phyloP scores from a whole-genome alignment of 2,113 vertebrate genomes.

The Paratilapia polleni region DNA sequence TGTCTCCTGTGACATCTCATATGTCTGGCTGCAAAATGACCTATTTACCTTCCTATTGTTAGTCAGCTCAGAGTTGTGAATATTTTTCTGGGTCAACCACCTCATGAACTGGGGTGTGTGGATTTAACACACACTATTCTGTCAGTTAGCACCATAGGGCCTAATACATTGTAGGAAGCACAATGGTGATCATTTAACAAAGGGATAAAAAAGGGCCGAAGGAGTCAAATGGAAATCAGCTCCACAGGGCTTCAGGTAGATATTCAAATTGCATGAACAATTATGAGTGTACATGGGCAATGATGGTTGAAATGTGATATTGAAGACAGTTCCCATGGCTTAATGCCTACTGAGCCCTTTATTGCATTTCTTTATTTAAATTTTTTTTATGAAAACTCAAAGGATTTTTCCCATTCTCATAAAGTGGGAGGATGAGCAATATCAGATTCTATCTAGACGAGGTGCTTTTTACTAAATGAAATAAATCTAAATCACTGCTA shows the following conservation, averaged over 20 bases:
- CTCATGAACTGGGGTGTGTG: slow-evolving; percentile 33
- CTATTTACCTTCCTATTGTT: slow-evolving; percentile 62
- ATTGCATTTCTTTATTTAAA: slow-evolving; percentile 3
- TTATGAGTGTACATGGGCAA: not conserved
- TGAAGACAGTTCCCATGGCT: not conserved
- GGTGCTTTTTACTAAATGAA: not conserved
- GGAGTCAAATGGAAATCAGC: slow-evolving; percentile 26
- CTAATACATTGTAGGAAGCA: not conserved
- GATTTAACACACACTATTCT: slow-evolving; percentile 43
- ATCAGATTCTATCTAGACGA: not conserved
- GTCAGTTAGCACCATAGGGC: slow-evolving; percentile 14
- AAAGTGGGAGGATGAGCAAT: not conserved
- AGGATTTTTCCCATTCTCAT: not conserved
- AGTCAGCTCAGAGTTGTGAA: slow-evolving; percentile 29
- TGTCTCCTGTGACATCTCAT: slow-evolving; percentile 56
- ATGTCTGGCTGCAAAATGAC: slow-evolving; percentile 37
- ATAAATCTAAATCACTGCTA: not conserved
- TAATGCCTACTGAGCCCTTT: not conserved
- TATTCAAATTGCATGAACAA: not conserved
- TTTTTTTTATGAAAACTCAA: not conserved
- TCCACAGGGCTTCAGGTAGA: slow-evolving; percentile 14
- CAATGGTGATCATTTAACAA: slow-evolving; percentile 13
- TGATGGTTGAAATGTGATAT: not conserved
- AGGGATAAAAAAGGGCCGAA: slow-evolving; percentile 18
- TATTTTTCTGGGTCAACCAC: slow-evolving; percentile 58